Evolutionary conservation across 2,113 vertebrate species (phyloP), one percentile per base, ranked within the genome.

Genomic region (Albula goreensis): DNA sequence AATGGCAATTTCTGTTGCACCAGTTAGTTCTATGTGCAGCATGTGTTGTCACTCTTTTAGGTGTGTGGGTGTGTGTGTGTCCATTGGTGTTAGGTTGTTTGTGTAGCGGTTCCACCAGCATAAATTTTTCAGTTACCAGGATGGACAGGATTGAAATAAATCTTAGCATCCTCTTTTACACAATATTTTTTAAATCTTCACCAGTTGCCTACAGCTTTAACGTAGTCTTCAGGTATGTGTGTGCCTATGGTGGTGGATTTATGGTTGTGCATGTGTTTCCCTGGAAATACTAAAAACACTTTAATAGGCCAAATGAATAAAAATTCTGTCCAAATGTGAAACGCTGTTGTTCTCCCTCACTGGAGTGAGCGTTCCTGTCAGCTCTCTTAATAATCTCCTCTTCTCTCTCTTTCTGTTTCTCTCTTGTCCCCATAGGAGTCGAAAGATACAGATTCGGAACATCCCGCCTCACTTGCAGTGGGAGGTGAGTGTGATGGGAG

Each of bases 391-490:
- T 88, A 86, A 87, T 89, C 7, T 60, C 56, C 78, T 89, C 91
- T 90, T 88, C 91, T 89, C 93, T 90, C 90, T 88, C 90, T 85
- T 83, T 53, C 79, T 89, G 91, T 90, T 82, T 92, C 84, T 93
- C 87, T 91, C 90, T 92, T 88, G 88, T 91, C 89, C 92, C 91
- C 90, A 92, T 95, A 98, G 97, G 96, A 98, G 97, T 96, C 97
- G 97, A 90, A 98, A 97, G 94, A 97, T 98, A 92, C 97, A 98
- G 94, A 97, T 98, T 93, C 96, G 97, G 93, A 98, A 98, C 93
- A 98, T 98, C 91, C 97, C 97, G 15, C 97, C 97, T 86, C 95
- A 98, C 94, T 95, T 98, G 87, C 97, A 98, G 92, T 98, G 97
- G 97, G 97, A 98, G 97, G 97, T 98, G 95, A 97, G 97, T 88